These are phyloP conservation scores for Brachyptera risi DNA, from an alignment of 2,888 invertebrate species.

Conservation along the genomic window DNA sequence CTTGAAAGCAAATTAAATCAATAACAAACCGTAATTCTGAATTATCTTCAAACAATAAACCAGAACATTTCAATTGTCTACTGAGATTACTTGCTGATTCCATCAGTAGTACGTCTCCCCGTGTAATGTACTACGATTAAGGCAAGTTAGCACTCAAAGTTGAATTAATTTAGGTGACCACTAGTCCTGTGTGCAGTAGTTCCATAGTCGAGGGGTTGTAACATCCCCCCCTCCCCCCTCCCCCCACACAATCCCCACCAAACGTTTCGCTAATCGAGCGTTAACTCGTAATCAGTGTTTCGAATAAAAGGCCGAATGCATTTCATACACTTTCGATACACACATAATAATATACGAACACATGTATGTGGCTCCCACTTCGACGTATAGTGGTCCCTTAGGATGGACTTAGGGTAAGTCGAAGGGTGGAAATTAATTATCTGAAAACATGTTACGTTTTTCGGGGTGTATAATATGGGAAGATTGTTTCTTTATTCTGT, in stretches of 20 bases:
- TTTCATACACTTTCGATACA: background rate
- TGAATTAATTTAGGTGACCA: conserved; percentile 15
- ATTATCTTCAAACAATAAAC: too few relatives aligned
- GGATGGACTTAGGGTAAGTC: background rate
- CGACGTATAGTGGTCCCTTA: background rate
- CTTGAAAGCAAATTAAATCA: too few relatives aligned
- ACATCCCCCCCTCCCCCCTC: background rate
- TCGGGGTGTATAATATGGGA: background rate
- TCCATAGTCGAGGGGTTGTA: background rate
- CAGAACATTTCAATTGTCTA: too few relatives aligned
- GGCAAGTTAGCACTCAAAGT: background rate
- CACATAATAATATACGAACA: background rate
- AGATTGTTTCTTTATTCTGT: too few relatives aligned
- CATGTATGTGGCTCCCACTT: background rate
- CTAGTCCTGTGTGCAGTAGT: background rate
- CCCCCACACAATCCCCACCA: conserved; percentile 4
- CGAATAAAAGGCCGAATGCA: conserved; percentile 26
- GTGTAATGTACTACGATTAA: background rate
- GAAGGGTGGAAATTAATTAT: conserved; percentile 17
- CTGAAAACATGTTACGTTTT: conserved; percentile 20
- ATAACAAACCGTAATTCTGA: too few relatives aligned
- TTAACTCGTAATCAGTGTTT: conserved; percentile 32
- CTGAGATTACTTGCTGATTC: too few relatives aligned
- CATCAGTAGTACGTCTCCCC: too few relatives aligned
- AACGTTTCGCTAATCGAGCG: conserved; percentile 31